A percentile compares a stretch with the other conserved stretches of the same genome.
phyloP scores from a whole-genome alignment of 1,140 invertebrate genomes.

The Lepidurus couesii region DNA sequence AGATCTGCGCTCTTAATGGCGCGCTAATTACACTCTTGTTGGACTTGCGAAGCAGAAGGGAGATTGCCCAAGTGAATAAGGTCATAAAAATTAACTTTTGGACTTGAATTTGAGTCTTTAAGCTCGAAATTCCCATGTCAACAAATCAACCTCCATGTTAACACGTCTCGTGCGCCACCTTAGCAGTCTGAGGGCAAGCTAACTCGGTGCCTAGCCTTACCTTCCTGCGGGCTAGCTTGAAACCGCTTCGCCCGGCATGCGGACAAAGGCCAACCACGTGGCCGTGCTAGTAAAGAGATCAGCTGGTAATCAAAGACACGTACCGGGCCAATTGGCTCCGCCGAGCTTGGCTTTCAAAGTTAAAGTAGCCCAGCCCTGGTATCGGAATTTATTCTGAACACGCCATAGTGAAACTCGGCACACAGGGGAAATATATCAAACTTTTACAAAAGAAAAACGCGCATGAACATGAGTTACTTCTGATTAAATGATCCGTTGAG shows the following conservation, averaged over 20 bases:
- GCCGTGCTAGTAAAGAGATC: not conserved
- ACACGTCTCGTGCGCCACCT: conserved; percentile 4
- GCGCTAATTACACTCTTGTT: not conserved
- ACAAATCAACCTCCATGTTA: not conserved
- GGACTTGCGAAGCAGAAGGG: not conserved
- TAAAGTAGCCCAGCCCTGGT: not conserved
- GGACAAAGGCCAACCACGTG: conserved; percentile 20
- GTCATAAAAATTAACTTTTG: conserved; percentile 12
- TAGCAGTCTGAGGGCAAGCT: not conserved
- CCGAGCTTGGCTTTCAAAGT: not conserved
- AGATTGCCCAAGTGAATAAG: not conserved
- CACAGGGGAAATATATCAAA: not conserved
- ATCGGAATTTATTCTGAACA: not conserved
- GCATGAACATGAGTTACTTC: not conserved
- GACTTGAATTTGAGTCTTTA: not conserved
- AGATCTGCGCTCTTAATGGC: not conserved
- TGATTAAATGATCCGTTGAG: not conserved
- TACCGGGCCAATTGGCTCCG: not conserved
- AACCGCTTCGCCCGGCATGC: not conserved
- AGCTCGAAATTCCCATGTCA: not conserved
- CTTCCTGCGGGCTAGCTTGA: not conserved
- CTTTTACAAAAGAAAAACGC: not conserved
- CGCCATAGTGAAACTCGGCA: not conserved
- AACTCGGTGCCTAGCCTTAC: not conserved
- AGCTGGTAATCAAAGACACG: not conserved